Percentiles rank a stretch among this genome's conserved stretches.
These are phyloP conservation scores for Nephrocerus scutellatus DNA, from an alignment of 2,888 invertebrate genomes.

Conservation along the genomic window DNA sequence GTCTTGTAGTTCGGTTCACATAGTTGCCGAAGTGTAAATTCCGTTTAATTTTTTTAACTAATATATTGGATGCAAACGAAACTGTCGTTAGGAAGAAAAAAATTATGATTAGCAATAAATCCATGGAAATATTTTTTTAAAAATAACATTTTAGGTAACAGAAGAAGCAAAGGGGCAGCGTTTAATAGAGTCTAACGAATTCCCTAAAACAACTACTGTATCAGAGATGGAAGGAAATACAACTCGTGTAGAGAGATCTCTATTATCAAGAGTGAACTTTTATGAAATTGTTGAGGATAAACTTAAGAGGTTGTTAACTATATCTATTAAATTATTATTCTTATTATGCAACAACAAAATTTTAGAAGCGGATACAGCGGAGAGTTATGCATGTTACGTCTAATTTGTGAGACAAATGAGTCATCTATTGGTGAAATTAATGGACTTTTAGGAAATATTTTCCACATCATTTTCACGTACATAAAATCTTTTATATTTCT, in stretches of 20 bases:
- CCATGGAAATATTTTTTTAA: neutral
- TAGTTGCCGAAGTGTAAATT: slow-evolving; percentile 1
- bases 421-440: slow-evolving; percentile 45
- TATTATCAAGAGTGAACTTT: slow-evolving; percentile 33
- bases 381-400: slow-evolving; percentile 55
- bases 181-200: too few species aligned
- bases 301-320: slow-evolving; percentile 27
- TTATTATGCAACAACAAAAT: slow-evolving; percentile 5
- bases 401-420: slow-evolving; percentile 59
- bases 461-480: slow-evolving; percentile 64
- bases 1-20: slow-evolving; percentile 30
- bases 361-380: slow-evolving; percentile 51
- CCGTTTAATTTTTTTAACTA: neutral
- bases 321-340: neutral
- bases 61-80: neutral
- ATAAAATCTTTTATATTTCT: slow-evolving; percentile 38
- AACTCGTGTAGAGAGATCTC: slow-evolving; percentile 24
- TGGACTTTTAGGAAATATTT: slow-evolving; percentile 59
- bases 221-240: too few species aligned
- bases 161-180: too few species aligned
- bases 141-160: too few species aligned
- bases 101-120: too few species aligned
- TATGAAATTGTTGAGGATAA: slow-evolving; percentile 35
- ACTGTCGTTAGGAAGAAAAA: neutral
- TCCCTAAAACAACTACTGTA: too few species aligned